phyloP scores from a whole-genome alignment of 1,140 invertebrate genomes.

The Nebria ingens region DNA sequence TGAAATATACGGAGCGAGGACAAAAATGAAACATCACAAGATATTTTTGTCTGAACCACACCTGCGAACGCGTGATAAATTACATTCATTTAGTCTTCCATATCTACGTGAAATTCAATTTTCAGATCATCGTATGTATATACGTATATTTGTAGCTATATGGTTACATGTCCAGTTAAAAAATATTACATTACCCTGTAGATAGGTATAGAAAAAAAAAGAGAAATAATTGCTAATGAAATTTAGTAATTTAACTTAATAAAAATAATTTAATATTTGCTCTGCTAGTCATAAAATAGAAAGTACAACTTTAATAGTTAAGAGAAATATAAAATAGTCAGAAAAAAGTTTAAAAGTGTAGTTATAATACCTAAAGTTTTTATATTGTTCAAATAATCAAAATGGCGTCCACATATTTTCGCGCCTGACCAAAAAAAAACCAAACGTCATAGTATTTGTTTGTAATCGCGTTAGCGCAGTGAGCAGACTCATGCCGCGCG shows the following conservation, averaged over 20 bases:
- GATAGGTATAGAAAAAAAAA: no score
- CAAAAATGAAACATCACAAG: neutral
- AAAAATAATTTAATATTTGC: no score
- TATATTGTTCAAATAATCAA: no score
- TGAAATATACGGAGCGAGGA: neutral
- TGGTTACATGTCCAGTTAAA: neutral
- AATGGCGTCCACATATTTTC: neutral
- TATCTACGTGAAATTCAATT: neutral
- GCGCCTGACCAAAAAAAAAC: neutral
- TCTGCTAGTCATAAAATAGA: no score
- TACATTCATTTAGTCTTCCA: neutral
- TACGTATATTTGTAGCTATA: no score
- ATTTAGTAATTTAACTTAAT: no score
- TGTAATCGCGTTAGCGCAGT: slow-evolving; percentile 13
- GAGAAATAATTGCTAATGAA: no score
- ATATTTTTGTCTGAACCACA: neutral
- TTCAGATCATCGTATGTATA: neutral
- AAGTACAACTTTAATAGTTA: no score
- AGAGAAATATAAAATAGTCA: no score
- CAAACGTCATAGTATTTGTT: slow-evolving; percentile 7
- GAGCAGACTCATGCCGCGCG: no score
- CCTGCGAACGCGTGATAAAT: neutral
- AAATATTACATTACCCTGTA: neutral
- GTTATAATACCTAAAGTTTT: no score
- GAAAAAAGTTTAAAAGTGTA: no score